A percentile compares a stretch with the other conserved stretches of the same genome.
Evolutionary conservation across 2,888 invertebrate genomes (phyloP).

Genomic region (Pheosia gnoma): DNA sequence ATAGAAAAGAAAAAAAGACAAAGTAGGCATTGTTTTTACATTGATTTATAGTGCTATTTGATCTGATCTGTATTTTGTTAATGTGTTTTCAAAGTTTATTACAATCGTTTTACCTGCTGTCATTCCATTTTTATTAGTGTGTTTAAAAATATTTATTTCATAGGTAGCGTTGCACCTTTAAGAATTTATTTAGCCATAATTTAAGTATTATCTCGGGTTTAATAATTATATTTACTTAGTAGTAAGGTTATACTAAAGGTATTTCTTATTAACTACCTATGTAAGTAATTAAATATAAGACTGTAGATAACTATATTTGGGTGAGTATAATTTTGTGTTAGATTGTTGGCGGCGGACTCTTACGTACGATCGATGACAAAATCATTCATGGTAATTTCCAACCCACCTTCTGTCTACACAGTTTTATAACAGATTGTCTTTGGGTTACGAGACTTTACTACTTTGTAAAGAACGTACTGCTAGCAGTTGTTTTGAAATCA

Average conservation of each 20-base stretch:
- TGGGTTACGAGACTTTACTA: too few species aligned
- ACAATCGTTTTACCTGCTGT: constrained; percentile 52
- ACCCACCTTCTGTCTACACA: not conserved
- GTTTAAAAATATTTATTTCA: constrained; percentile 37
- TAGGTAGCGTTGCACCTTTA: constrained; percentile 32
- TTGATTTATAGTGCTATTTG: constrained; percentile 62
- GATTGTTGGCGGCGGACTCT: constrained; percentile 2
- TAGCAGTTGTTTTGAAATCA: too few species aligned
- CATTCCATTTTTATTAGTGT: constrained; percentile 66
- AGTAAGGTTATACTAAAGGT: constrained; percentile 13
- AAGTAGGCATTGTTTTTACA: constrained; percentile 37
- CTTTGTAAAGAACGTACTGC: too few species aligned
- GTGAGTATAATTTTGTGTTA: not conserved
- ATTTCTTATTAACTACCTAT: constrained; percentile 15
- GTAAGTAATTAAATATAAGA: not conserved
- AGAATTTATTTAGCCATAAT: constrained; percentile 42
- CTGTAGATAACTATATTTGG: not conserved
- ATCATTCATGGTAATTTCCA: too few species aligned
- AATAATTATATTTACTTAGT: constrained; percentile 23
- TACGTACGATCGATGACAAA: too few species aligned
- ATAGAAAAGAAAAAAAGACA: constrained; percentile 59
- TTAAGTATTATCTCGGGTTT: constrained; percentile 39
- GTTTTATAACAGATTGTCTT: not conserved
- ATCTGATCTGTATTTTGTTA: constrained; percentile 74
- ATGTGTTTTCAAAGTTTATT: constrained; percentile 64